Evolutionary conservation across 2,888 invertebrate genomes (phyloP).

Genomic region (Troides helena): DNA sequence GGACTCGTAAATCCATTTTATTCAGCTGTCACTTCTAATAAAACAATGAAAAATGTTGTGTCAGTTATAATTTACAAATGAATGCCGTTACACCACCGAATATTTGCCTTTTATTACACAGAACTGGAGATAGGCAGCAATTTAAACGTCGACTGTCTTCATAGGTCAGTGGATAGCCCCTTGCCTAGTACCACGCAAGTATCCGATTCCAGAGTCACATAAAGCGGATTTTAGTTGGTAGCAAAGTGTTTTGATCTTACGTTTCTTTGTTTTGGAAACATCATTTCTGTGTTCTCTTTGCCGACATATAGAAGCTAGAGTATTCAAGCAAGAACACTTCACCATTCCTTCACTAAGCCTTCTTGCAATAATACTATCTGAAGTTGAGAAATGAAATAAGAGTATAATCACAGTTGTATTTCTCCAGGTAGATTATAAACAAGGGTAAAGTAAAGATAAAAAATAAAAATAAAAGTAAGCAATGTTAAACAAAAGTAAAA

Average conservation of each 20-base stretch:
- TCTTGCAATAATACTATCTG: too few species aligned
- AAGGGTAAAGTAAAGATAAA: too few species aligned
- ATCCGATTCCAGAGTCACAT: not conserved
- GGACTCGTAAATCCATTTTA: conserved; percentile 19
- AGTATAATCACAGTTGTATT: too few species aligned
- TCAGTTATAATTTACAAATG: not conserved
- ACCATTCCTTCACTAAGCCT: too few species aligned
- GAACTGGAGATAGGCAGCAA: not conserved
- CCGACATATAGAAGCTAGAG: too few species aligned
- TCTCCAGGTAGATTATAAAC: too few species aligned
- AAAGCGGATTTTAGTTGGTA: not conserved
- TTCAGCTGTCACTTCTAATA: conserved; percentile 17
- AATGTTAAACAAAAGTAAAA: too few species aligned
- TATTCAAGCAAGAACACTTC: too few species aligned
- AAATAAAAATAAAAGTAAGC: too few species aligned
- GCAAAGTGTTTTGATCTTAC: not conserved
- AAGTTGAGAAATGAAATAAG: too few species aligned
- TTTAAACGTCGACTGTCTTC: not conserved
- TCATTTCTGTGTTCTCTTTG: too few species aligned
- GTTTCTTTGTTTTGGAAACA: not conserved
- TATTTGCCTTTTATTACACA: not conserved
- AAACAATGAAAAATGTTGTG: conserved; percentile 21
- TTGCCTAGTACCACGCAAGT: not conserved
- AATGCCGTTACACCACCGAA: not conserved
- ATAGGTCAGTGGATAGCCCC: not conserved